Evolutionary conservation across 2,888 invertebrate genomes (phyloP), one percentile per base, ranked within the genome.

Genomic region (Bombyx huttoni): DNA sequence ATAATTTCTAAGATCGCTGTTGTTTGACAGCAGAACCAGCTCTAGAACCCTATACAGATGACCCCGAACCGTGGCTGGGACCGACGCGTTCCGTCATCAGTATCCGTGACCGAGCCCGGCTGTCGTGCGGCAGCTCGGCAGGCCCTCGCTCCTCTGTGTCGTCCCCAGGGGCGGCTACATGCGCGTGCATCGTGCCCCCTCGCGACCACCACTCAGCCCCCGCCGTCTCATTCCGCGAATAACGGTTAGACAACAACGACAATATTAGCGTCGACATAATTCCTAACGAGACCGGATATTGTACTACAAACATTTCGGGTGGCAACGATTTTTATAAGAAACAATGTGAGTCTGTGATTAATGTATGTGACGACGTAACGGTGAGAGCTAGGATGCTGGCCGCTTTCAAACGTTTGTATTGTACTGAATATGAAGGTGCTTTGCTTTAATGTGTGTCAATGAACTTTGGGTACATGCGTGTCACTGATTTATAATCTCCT

Each of bases 191-290:
- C 68, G 78, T 80, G 34, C 81, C 83, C 47, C 82, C 70, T 1
- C 58, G 84, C 47, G 85, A 81, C 65, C 90, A 90, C 60, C 85
- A 90, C 66, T 91, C 91, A 0, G 91, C 91, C 3, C 91, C 91
- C 0, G 89, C 81, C n/a, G 91, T 91, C 35, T 82, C 90, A 13
- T 91, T 91, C 72, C 90, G 89, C 65, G 90, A 86, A n/a, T 82
- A 86, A 69, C 84, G 85, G 85, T 81, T 12, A 40, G 8, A 40
- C 40, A 12, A 40, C 9, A 40, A 24, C 24, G 24, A 2, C 24
- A 24, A 24, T 24, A 24, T 24, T 24, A 24, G 24, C 24, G 24
- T 24, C 24, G 5, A 24, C 5, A 5, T 24, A 24, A 5, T 3
- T 24, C 5, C 24, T 24, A 24, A 24, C 24, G 24, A 24, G 1